Evolutionary conservation across 2,113 vertebrate species (phyloP).

Genomic region (Sylvicapra grimmia): DNA sequence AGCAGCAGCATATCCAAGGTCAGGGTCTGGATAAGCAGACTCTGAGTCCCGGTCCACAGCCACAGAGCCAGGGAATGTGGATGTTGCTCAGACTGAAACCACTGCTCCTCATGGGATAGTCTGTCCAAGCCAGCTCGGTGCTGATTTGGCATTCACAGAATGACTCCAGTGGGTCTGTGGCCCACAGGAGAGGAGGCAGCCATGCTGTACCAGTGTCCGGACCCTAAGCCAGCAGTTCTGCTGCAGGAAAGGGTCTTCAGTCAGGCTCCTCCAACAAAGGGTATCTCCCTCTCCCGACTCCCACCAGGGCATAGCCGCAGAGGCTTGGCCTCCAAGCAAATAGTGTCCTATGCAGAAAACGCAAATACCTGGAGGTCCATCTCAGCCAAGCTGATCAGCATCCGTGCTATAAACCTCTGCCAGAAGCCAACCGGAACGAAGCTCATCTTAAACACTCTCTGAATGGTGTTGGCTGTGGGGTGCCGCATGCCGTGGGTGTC

Average conservation of each 20-base stretch:
- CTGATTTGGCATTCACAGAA: background rate
- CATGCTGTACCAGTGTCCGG: accelerated
- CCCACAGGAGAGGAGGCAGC: background rate
- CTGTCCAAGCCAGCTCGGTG: background rate
- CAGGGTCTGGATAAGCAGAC: background rate
- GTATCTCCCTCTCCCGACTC: accelerated
- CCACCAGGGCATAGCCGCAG: too few species aligned
- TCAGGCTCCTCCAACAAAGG: background rate
- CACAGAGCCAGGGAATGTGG: background rate
- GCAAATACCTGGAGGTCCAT: constrained; percentile 94
- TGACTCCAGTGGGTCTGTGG: background rate
- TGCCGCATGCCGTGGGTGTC: constrained; percentile 88
- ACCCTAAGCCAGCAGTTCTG: background rate
- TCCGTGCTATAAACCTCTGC: constrained; percentile 96
- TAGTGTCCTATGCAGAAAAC: background rate
- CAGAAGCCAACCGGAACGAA: constrained; percentile 97
- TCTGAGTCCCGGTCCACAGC: background rate
- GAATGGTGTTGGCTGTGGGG: constrained; percentile 87
- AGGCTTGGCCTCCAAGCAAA: accelerated
- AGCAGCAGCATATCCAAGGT: background rate
- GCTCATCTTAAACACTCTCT: constrained; percentile 97
- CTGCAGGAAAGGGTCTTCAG: background rate
- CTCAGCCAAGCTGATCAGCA: constrained; percentile 95
- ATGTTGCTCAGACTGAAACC: background rate
- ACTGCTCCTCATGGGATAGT: background rate